Base-by-base conservation (phyloP, 2,888 invertebrate species). In the Aplocera efformata region DNA sequence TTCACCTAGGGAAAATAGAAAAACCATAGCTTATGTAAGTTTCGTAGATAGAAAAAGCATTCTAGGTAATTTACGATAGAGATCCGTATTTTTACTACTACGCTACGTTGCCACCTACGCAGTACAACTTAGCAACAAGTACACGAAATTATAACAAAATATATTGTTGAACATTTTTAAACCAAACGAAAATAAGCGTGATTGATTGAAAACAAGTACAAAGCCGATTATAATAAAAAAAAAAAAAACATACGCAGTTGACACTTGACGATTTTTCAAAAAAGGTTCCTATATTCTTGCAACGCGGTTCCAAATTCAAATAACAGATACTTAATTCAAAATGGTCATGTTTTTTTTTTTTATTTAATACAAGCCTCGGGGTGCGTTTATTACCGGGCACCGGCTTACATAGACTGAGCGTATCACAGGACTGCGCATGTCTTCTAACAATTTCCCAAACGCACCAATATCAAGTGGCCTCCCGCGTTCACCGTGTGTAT, bases 371-470 rank as follows among this genome's bases (percentile, higher is more conserved):
- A 22, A 27, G 9, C 9, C 49, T 29, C 43, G 41, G 50, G 52
- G 56, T 49, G 63, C 81, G 80, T 77, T 64, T 58, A 58, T 20
- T 38, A 53, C 41, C 48, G 45, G 30, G 42, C 58, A 56, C 71
- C 70, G 72, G 73, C 53, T 52, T 57, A 50, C 53, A 59, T 49
- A 53, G 56, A 83, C 82, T 83, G 76, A 56, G 54, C 58, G 52
- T 45, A 44, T 38, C 47, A 26, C 37, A 41, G 42, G 33, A 56
- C 44, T 61, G 82, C 84, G 84, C 84, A 85, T 79, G 85, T 72
- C 62, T 69, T 41, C 32, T 53, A 26, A 31, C 60, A 67, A 69
- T 70, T 63, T 68, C 69, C 74, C 59, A 51, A 46, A 45, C 26
- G 31, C 50, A 43, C 82, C 70, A 73, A 32, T 48, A 44, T 51